These are phyloP conservation scores for Bombus picipes DNA, from an alignment of 1,140 invertebrate species.

Conservation along the genomic window DNA sequence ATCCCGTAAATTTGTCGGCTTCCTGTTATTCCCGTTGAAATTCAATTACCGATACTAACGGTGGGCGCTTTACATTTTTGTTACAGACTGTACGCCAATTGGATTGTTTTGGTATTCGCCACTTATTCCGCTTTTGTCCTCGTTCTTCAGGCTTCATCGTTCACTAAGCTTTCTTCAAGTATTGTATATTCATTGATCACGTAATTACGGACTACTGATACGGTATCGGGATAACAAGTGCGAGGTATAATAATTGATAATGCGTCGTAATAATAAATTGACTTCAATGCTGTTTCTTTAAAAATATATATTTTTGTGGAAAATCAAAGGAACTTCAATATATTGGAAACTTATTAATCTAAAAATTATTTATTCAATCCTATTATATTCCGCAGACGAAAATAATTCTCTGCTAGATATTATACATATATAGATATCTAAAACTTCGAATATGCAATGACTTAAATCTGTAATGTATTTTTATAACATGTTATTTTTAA, in stretches of 20 bases:
- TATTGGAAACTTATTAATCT: too few relatives aligned
- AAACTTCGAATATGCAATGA: neutral
- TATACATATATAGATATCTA: too few relatives aligned
- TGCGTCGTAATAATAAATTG: too few relatives aligned
- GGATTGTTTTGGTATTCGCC: constrained; percentile 47
- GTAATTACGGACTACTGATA: neutral
- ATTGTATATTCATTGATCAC: neutral
- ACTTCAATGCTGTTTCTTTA: too few relatives aligned
- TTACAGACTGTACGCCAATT: constrained; percentile 30
- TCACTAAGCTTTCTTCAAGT: neutral
- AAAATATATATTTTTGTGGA: too few relatives aligned
- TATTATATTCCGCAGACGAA: too few relatives aligned
- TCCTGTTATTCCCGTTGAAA: constrained; percentile 65
- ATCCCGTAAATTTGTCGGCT: constrained; percentile 66
- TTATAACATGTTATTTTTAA: neutral
- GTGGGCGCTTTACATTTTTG: constrained; percentile 53
- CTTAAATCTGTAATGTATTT: neutral
- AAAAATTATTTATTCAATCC: too few relatives aligned
- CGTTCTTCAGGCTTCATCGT: neutral
- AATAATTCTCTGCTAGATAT: neutral
- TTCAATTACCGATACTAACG: constrained; percentile 59
- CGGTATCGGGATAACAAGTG: neutral
- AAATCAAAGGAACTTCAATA: too few relatives aligned
- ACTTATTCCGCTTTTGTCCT: constrained; percentile 51
- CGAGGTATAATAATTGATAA: neutral